Evolutionary conservation across 1,140 invertebrate genomes (phyloP).

Genomic region (Steinernema khuongi): DNA sequence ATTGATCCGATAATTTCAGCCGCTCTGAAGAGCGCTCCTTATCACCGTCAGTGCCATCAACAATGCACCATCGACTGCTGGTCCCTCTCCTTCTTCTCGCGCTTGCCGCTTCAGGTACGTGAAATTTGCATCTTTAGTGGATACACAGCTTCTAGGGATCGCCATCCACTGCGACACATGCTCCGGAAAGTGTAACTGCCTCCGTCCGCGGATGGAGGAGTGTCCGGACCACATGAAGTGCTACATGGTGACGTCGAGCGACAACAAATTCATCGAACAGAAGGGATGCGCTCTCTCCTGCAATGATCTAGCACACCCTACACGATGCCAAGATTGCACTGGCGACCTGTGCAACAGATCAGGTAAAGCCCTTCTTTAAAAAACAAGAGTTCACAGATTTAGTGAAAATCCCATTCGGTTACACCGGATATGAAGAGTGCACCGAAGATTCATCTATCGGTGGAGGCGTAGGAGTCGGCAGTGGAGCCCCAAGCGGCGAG

Average conservation of each 20-base stretch:
- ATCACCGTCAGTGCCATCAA: not conserved
- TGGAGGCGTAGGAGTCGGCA: not conserved
- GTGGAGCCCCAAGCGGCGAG: too few species aligned
- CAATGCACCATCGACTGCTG: not conserved
- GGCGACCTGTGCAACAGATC: not conserved
- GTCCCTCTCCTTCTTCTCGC: not conserved
- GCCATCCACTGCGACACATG: not conserved
- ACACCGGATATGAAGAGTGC: not conserved
- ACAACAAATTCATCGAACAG: not conserved
- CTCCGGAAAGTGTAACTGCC: not conserved
- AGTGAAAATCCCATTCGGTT: not conserved
- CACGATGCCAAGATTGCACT: not conserved
- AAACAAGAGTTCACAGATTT: not conserved
- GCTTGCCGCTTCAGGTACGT: not conserved
- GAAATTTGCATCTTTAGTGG: not conserved
- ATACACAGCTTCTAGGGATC: not conserved
- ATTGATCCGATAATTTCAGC: too few species aligned
- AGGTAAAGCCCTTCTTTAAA: not conserved
- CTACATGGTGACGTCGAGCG: not conserved
- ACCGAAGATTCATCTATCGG: not conserved
- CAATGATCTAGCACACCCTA: not conserved
- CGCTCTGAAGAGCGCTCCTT: too few species aligned
- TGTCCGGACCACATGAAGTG: not conserved
- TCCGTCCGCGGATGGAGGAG: not conserved
- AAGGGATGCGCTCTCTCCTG: not conserved